Percentiles rank a stretch among this genome's conserved stretches.
phyloP scores from a whole-genome alignment of 2,797 vertebrate species.

The Cynodonichthys magdalenae region DNA sequence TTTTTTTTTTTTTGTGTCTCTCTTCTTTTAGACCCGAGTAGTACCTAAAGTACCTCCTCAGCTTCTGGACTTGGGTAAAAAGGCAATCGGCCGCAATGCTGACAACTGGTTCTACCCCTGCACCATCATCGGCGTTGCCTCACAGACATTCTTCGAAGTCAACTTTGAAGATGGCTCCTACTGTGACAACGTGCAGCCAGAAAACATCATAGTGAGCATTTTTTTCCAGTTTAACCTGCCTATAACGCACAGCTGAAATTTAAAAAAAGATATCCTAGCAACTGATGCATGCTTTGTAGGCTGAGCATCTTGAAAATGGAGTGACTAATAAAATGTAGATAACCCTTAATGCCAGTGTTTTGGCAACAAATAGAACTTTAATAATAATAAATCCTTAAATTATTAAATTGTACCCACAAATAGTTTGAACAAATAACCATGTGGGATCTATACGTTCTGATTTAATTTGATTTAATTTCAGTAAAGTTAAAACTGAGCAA shows the following conservation, averaged over 20 bases:
- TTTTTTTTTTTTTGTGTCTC: too few species aligned
- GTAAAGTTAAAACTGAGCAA: neutral
- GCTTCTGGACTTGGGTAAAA: conserved; percentile 85
- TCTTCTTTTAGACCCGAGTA: too few species aligned
- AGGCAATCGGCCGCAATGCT: conserved; percentile 89
- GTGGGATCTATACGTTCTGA: neutral
- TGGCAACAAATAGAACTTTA: conserved; percentile 1
- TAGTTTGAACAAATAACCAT: neutral
- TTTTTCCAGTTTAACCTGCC: neutral
- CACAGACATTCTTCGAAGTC: conserved; percentile 93
- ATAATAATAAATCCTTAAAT: conserved; percentile 5
- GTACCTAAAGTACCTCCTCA: conserved; percentile 54
- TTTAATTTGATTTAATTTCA: neutral
- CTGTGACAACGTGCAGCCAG: conserved; percentile 94
- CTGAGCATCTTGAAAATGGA: conserved; percentile 9
- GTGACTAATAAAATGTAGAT: conserved; percentile 9
- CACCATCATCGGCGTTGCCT: conserved; percentile 87
- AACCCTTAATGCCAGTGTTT: conserved; percentile 15
- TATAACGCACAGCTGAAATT: neutral
- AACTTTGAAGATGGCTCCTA: conserved; percentile 97
- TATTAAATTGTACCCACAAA: neutral
- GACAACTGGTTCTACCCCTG: conserved; percentile 93
- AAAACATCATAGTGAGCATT: conserved; percentile 89
- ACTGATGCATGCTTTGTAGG: neutral
- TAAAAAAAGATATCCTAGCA: conserved; percentile 19